Evolutionary conservation across 2,888 invertebrate genomes (phyloP).

Genomic region (Protonemura montana): DNA sequence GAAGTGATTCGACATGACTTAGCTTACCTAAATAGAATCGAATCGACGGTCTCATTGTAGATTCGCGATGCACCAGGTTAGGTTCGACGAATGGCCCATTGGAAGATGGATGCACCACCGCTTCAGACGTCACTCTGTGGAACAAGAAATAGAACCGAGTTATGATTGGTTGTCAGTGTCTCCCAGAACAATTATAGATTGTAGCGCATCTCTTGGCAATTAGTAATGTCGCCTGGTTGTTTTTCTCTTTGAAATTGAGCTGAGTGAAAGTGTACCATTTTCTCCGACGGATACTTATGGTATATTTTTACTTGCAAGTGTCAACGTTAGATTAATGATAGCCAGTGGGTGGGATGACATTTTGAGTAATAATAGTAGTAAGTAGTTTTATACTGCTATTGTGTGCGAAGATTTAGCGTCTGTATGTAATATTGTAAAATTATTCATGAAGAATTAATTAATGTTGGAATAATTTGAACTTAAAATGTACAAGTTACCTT

Average conservation of each 20-base stretch:
- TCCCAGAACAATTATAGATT: neutral
- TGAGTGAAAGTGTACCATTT: neutral
- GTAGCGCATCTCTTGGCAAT: neutral
- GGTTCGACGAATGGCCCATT: neutral
- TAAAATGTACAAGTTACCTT: neutral
- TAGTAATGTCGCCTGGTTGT: neutral
- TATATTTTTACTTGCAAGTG: too few species aligned
- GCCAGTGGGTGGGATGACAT: neutral
- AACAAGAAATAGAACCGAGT: neutral
- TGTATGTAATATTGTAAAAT: neutral
- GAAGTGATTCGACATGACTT: neutral
- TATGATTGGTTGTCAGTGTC: neutral
- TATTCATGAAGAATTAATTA: neutral
- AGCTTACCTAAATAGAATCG: conserved; percentile 1
- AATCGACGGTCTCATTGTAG: neutral
- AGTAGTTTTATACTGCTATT: neutral
- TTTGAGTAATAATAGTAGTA: neutral
- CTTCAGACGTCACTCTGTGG: neutral
- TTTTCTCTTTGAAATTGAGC: neutral
- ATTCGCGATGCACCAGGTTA: neutral
- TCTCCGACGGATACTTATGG: neutral
- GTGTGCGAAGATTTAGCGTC: neutral
- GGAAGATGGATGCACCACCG: neutral
- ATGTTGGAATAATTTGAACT: neutral
- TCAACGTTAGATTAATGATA: neutral